These are phyloP conservation scores for Oopsacas minuta DNA, from an alignment of 37 sponge, comb jelly and placozoan species.

Conservation along the genomic window DNA sequence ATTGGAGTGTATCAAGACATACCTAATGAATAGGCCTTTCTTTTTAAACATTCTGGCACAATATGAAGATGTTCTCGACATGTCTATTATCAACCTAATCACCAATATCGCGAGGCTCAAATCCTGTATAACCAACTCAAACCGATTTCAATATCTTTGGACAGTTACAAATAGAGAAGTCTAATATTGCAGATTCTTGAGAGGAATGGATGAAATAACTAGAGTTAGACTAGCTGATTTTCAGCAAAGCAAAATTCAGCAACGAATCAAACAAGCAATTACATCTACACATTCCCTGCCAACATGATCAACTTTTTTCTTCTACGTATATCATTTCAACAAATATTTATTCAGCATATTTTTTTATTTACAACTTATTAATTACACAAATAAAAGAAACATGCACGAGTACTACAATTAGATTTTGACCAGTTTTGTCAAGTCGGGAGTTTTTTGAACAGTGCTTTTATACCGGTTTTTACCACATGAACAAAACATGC, in stretches of 20 bases:
- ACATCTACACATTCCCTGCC: neutral
- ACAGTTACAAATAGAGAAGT: neutral
- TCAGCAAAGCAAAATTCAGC: neutral
- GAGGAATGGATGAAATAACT: neutral
- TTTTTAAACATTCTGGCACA: conserved; percentile 15
- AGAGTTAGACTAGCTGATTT: neutral
- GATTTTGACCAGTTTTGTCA: too few species aligned
- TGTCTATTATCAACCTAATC: neutral
- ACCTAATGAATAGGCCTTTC: conserved; percentile 15
- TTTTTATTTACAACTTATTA: too few species aligned
- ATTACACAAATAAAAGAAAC: too few species aligned
- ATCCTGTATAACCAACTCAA: neutral
- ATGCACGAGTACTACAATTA: too few species aligned
- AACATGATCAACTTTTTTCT: too few species aligned
- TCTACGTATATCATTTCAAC: too few species aligned
- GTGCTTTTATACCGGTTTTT: too few species aligned
- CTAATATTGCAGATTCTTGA: neutral
- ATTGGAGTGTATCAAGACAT: conserved; percentile 13
- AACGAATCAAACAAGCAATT: neutral
- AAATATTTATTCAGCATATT: too few species aligned
- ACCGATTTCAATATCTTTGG: conserved; percentile 11
- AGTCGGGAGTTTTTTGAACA: too few species aligned
- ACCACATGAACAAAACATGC: too few species aligned
- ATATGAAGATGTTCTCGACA: conserved; percentile 4
- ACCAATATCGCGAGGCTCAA: conserved; percentile 14